phyloP scores from a whole-genome alignment of 2,888 invertebrate species.

The Candidula unifasciata region DNA sequence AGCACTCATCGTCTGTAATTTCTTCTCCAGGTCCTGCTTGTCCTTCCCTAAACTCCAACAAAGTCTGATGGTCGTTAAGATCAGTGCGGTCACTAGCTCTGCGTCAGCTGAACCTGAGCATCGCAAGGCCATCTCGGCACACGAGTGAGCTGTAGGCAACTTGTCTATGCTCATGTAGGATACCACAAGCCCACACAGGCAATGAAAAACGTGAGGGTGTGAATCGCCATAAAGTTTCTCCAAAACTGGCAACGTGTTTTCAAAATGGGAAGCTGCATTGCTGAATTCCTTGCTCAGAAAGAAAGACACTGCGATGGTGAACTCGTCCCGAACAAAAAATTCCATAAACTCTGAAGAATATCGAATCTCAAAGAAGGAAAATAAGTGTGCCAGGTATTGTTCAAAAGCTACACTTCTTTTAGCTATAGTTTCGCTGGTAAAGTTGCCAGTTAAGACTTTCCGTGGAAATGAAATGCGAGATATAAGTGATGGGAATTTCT shows the following conservation, averaged over 20 bases:
- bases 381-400: slow-evolving; percentile 76
- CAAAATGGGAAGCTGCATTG: slow-evolving; percentile 71
- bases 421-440: slow-evolving; percentile 76
- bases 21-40: slow-evolving; percentile 72
- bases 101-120: slow-evolving; percentile 64
- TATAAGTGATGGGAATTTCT: slow-evolving; percentile 70
- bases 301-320: slow-evolving; percentile 67
- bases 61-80: slow-evolving; percentile 72
- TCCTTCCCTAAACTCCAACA: slow-evolving; percentile 76
- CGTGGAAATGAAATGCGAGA: slow-evolving; percentile 76
- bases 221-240: slow-evolving; percentile 74
- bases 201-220: slow-evolving; percentile 62
- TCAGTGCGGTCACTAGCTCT: slow-evolving; percentile 70
- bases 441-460: slow-evolving; percentile 77
- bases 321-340: slow-evolving; percentile 74
- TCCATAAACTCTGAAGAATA: slow-evolving; percentile 73
- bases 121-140: slow-evolving; percentile 73
- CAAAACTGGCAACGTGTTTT: slow-evolving; percentile 73
- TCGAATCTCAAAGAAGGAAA: slow-evolving; percentile 71
- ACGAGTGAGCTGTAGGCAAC: slow-evolving; percentile 69
- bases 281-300: slow-evolving; percentile 70
- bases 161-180: slow-evolving; percentile 70
- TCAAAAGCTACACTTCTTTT: slow-evolving; percentile 77
- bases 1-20: slow-evolving; percentile 59
- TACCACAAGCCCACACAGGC: slow-evolving; percentile 73